These are phyloP conservation scores for Hylaeus anthracinus DNA, from an alignment of 1,140 invertebrate species.

Conservation along the genomic window DNA sequence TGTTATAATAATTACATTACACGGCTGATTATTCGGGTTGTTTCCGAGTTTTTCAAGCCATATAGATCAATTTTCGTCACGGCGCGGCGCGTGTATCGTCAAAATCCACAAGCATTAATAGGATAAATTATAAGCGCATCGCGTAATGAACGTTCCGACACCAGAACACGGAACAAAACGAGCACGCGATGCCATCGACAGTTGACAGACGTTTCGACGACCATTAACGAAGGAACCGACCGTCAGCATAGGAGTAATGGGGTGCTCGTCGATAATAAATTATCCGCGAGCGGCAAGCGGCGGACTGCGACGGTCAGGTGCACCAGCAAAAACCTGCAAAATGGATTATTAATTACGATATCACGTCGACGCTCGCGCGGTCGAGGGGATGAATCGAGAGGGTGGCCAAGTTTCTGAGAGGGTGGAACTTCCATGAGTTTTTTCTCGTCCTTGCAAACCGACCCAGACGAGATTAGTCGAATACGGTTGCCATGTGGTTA, in stretches of 20 bases:
- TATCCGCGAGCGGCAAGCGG: slow-evolving; percentile 66
- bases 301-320: slow-evolving; percentile 67
- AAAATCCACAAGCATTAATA: not conserved
- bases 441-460: not conserved
- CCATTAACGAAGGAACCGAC: slow-evolving; percentile 43
- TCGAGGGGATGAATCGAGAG: not conserved
- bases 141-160: not conserved
- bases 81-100: not conserved
- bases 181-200: slow-evolving; percentile 32
- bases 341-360: slow-evolving; percentile 80
- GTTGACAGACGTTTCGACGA: slow-evolving; percentile 40
- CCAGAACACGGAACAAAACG: not conserved
- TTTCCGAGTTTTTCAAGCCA: no score
- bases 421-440: slow-evolving; percentile 16
- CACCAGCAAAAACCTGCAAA: slow-evolving; percentile 70
- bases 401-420: not conserved
- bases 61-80: no score
- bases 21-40: no score
- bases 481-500: not conserved
- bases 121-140: not conserved
- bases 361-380: slow-evolving; percentile 50
- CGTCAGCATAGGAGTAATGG: slow-evolving; percentile 58
- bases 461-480: slow-evolving; percentile 12
- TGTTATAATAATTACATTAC: no score
- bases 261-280: slow-evolving; percentile 71